phyloP scores from a whole-genome alignment of 1,140 invertebrate genomes.

The Contarinia nasturtii region DNA sequence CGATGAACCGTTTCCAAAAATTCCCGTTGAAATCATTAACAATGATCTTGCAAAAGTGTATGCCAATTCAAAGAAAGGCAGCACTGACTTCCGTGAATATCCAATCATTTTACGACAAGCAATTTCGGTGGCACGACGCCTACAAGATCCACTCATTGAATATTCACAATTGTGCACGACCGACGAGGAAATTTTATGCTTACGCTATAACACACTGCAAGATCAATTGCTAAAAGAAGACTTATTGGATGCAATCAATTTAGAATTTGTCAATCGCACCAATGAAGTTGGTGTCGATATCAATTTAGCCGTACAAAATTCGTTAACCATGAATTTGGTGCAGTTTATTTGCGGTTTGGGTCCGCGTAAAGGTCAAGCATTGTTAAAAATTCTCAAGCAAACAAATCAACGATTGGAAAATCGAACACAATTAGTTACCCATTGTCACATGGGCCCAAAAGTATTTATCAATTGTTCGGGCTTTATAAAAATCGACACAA shows the following conservation, averaged over 20 bases:
- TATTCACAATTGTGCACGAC: conserved; percentile 87
- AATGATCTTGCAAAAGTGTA: conserved; percentile 84
- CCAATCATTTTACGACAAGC: conserved; percentile 74
- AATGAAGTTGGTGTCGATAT: conserved; percentile 99
- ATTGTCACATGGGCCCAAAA: conserved; percentile 93
- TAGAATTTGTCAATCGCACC: conserved; percentile 84
- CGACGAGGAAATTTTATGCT: conserved; percentile 89
- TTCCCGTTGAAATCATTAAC: conserved; percentile 81
- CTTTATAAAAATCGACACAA: conserved; percentile 97
- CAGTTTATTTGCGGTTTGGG: conserved; percentile 97
- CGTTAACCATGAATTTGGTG: conserved; percentile 73
- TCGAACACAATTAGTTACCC: conserved; percentile 83
- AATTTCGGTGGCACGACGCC: conserved; percentile 72
- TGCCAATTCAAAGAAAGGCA: conserved; percentile 74
- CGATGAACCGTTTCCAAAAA: conserved; percentile 72
- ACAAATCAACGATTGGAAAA: conserved; percentile 87
- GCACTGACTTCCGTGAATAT: conserved; percentile 81
- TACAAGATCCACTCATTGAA: conserved; percentile 93
- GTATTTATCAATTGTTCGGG: conserved; percentile 98
- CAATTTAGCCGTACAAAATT: conserved; percentile 75
- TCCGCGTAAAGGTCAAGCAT: conserved; percentile 76
- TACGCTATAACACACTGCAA: conserved; percentile 81
- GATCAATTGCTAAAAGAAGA: conserved; percentile 74
- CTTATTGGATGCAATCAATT: conserved; percentile 60
- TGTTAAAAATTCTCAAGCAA: conserved; percentile 83